phyloP scores from a whole-genome alignment of 2,113 vertebrate species.

The Notechis scutatus region DNA sequence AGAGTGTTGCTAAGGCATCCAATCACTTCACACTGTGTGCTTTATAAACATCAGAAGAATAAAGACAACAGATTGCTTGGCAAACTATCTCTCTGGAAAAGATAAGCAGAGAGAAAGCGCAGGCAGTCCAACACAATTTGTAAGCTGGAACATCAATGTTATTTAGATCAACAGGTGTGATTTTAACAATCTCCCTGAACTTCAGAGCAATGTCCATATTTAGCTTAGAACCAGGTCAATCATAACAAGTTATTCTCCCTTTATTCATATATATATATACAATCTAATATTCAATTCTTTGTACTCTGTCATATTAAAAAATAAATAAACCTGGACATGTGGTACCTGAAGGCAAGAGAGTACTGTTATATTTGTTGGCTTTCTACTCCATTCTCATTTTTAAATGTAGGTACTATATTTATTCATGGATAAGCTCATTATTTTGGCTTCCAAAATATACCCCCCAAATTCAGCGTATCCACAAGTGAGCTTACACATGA shows the following conservation, averaged over 20 bases:
- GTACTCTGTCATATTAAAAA: not conserved
- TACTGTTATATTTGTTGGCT: not conserved
- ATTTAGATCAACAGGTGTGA: not conserved
- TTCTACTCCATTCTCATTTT: not conserved
- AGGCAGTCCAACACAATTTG: not conserved
- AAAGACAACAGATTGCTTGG: constrained; percentile 52
- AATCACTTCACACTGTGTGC: constrained; percentile 40
- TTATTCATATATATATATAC: not conserved
- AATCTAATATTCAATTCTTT: not conserved
- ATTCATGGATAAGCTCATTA: not conserved
- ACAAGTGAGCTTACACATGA: not conserved
- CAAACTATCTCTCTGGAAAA: constrained; percentile 54
- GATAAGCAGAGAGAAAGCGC: not conserved
- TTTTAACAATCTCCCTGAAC: not conserved
- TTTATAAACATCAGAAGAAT: constrained; percentile 48
- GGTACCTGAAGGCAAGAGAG: not conserved
- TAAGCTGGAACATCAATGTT: not conserved
- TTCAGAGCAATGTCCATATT: not conserved
- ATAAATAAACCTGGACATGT: not conserved
- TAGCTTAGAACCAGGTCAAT: not conserved
- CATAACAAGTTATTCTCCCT: not conserved
- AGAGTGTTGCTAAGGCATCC: constrained; percentile 6
- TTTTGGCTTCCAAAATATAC: not conserved
- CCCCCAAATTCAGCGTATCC: not conserved
- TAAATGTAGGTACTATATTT: not conserved